Evolutionary conservation across 2,888 invertebrate species (phyloP).

Genomic region (Leucozona laternaria): DNA sequence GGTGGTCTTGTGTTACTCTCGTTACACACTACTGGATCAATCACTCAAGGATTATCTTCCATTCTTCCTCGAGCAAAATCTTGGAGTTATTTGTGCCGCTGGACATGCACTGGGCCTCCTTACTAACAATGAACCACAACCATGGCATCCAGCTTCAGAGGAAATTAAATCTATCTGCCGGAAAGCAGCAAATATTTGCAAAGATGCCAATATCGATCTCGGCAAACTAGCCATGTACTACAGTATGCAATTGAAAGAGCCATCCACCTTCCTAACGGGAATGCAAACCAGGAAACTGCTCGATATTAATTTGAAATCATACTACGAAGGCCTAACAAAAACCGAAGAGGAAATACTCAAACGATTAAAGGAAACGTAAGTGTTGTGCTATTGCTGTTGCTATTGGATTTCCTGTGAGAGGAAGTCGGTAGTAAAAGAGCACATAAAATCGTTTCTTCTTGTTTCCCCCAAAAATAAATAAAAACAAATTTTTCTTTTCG

Average conservation of each 20-base stretch:
- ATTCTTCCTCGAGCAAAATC: conserved; percentile 84
- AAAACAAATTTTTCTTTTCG: conserved; percentile 26
- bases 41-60: conserved; percentile 90
- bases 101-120: conserved; percentile 93
- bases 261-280: conserved; percentile 90
- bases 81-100: conserved; percentile 94
- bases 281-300: conserved; percentile 88
- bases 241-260: conserved; percentile 86
- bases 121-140: conserved; percentile 89
- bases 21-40: conserved; percentile 92
- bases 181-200: conserved; percentile 87
- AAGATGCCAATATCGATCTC: conserved; percentile 87
- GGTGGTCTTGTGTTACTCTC: conserved; percentile 88
- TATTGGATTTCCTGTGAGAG: conserved; percentile 49
- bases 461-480: conserved; percentile 42
- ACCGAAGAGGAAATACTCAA: conserved; percentile 87
- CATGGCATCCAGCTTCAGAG: conserved; percentile 92
- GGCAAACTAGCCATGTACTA: conserved; percentile 90
- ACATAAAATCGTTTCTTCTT: conserved; percentile 29
- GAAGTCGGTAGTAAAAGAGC: conserved; percentile 32
- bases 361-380: conserved; percentile 87
- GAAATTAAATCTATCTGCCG: conserved; percentile 86
- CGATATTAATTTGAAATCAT: conserved; percentile 87
- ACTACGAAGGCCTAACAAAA: conserved; percentile 87
- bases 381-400: conserved; percentile 58